phyloP scores from a whole-genome alignment of 2,888 invertebrate genomes.

The Drosophila greeni region DNA sequence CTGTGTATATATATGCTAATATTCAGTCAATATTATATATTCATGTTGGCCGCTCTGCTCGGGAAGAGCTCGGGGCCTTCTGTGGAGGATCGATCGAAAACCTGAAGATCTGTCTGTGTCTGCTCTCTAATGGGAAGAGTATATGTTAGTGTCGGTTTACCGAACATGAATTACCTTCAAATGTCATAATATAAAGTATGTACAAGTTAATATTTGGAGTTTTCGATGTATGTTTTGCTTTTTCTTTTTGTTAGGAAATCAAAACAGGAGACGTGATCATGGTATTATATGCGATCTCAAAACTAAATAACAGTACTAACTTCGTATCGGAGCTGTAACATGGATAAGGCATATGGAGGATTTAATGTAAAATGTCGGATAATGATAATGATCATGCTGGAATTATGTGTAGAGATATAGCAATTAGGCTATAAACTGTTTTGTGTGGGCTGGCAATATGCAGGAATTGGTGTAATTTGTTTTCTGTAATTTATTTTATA shows the following conservation, averaged over 20 bases:
- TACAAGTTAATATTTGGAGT: conserved; percentile 36
- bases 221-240: conserved; percentile 43
- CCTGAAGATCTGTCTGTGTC: conserved; percentile 34
- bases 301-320: conserved; percentile 70
- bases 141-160: conserved; percentile 35
- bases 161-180: conserved; percentile 32
- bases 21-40: conserved; percentile 66
- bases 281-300: conserved; percentile 39
- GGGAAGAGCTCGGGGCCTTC: conserved; percentile 22
- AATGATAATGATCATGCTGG: conserved; percentile 20
- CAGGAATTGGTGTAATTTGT: conserved; percentile 46
- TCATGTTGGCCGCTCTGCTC: conserved; percentile 27
- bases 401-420: conserved; percentile 7
- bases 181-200: conserved; percentile 25
- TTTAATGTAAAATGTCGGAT: conserved; percentile 27
- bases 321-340: conserved; percentile 46
- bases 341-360: conserved; percentile 46
- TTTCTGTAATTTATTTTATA: conserved; percentile 60
- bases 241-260: conserved; percentile 16
- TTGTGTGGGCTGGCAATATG: conserved; percentile 40
- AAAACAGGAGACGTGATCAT: conserved; percentile 18
- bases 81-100: conserved; percentile 36
- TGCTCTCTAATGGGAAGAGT: conserved; percentile 42
- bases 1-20: conserved; percentile 51
- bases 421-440: conserved; percentile 5